Evolutionary conservation across 2,888 invertebrate species (phyloP).

Genomic region (Camponotus fellah): DNA sequence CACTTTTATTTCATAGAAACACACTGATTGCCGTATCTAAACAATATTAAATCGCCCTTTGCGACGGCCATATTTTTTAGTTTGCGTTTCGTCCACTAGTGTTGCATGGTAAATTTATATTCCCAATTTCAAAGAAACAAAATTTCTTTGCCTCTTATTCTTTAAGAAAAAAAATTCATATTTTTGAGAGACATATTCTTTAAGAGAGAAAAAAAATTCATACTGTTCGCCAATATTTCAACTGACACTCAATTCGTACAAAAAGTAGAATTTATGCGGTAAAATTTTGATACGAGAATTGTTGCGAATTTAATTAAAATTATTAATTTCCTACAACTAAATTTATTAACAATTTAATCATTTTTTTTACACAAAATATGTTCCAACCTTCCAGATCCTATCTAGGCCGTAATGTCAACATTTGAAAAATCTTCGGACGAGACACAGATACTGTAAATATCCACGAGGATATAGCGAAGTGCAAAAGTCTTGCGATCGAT

Average conservation of each 20-base stretch:
- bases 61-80: too few relatives aligned
- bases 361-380: background rate
- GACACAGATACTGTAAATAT: conserved; percentile 36
- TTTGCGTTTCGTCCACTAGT: too few relatives aligned
- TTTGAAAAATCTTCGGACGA: conserved; percentile 6
- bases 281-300: background rate
- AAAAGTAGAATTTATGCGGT: background rate
- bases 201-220: too few relatives aligned
- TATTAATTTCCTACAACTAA: background rate
- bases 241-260: background rate
- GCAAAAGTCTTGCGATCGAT: conserved; percentile 42
- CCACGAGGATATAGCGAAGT: conserved; percentile 19
- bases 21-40: too few relatives aligned
- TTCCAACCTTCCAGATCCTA: background rate
- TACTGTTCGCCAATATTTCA: background rate
- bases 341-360: background rate
- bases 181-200: too few relatives aligned
- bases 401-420: conserved; percentile 9
- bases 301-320: background rate
- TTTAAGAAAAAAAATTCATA: too few relatives aligned
- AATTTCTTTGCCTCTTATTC: background rate
- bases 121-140: background rate
- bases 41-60: too few relatives aligned
- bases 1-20: too few relatives aligned
- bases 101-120: too few relatives aligned